Evolutionary conservation across 2,113 vertebrate species (phyloP).

Genomic region (Pteropus alecto): DNA sequence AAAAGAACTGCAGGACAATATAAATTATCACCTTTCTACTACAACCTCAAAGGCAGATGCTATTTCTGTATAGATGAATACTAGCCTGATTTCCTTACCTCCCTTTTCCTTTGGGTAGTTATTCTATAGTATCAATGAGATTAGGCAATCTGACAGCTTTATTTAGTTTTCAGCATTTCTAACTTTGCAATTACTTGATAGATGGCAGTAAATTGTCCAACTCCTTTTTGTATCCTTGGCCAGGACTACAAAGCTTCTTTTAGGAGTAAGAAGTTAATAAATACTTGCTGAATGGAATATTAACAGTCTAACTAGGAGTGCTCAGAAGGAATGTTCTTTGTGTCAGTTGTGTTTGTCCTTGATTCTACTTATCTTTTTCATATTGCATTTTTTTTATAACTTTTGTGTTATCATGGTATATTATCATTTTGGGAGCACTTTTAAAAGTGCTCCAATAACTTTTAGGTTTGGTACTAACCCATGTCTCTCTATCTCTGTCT

Average conservation of each 20-base stretch:
- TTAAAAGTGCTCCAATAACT: neutral
- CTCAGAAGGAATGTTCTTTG: neutral
- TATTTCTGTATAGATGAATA: conserved; percentile 19
- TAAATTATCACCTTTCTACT: conserved; percentile 36
- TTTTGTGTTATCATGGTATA: neutral
- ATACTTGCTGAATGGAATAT: neutral
- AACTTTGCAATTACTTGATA: neutral
- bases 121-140: neutral
- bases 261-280: neutral
- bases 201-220: neutral
- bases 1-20: neutral
- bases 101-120: neutral
- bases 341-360: neutral
- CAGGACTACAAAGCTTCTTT: neutral
- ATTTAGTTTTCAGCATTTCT: neutral
- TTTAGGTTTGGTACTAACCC: neutral
- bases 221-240: neutral
- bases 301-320: neutral
- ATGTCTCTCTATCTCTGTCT: accelerated
- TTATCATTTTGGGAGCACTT: neutral
- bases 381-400: neutral
- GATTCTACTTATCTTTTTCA: neutral
- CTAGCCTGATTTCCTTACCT: neutral
- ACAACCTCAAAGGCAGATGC: neutral
- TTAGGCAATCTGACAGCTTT: neutral